phyloP scores from a whole-genome alignment of 2,888 invertebrate species.

The Trissolcus japonicus region DNA sequence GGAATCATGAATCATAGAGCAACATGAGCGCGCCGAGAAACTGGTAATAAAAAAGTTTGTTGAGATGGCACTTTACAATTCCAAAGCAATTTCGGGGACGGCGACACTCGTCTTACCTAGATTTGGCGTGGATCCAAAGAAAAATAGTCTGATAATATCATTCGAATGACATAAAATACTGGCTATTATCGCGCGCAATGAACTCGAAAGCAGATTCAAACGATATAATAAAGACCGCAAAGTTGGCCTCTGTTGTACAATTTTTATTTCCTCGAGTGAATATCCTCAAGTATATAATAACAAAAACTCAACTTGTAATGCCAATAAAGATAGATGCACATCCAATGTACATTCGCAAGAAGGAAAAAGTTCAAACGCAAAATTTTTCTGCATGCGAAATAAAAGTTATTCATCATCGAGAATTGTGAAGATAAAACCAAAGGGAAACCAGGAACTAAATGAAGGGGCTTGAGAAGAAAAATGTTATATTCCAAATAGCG shows the following conservation, averaged over 20 bases:
- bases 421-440: neutral
- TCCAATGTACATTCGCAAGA: neutral
- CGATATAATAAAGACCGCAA: slow-evolving; percentile 65
- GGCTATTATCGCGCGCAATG: slow-evolving; percentile 67
- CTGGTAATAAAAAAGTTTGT: slow-evolving; percentile 49
- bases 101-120: slow-evolving; percentile 67
- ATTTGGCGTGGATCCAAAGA: slow-evolving; percentile 68
- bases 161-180: slow-evolving; percentile 68
- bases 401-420: slow-evolving; percentile 5
- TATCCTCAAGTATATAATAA: slow-evolving; percentile 48
- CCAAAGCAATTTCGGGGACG: slow-evolving; percentile 65
- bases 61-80: slow-evolving; percentile 50
- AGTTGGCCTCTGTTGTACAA: slow-evolving; percentile 60
- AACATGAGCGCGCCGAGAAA: slow-evolving; percentile 30
- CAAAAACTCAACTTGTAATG: slow-evolving; percentile 38
- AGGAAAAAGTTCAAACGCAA: neutral
- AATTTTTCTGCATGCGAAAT: neutral
- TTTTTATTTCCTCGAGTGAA: slow-evolving; percentile 51
- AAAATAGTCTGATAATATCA: slow-evolving; percentile 67
- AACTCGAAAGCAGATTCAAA: slow-evolving; percentile 65
- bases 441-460: slow-evolving; percentile 29
- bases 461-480: slow-evolving; percentile 45
- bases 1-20: slow-evolving; percentile 41
- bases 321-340: slow-evolving; percentile 41
- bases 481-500: slow-evolving; percentile 33